These are phyloP conservation scores for Acrocera orbiculus DNA, from an alignment of 2,888 invertebrate species.

Conservation along the genomic window DNA sequence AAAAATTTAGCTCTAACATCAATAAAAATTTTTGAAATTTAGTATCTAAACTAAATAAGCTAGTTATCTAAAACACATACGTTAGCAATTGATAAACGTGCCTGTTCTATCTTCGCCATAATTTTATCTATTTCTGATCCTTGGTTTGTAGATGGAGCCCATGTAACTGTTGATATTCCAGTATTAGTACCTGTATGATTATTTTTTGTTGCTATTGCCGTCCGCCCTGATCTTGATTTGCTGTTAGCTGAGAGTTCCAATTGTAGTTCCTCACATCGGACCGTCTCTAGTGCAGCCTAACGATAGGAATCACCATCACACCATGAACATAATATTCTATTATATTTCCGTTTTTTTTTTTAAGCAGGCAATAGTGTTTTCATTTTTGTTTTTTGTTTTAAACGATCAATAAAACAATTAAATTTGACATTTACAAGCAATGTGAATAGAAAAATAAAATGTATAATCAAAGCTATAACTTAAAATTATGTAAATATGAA, in stretches of 20 bases:
- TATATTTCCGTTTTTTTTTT: too few relatives aligned
- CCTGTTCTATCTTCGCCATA: conserved; percentile 87
- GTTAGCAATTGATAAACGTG: conserved; percentile 23
- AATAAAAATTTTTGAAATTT: neutral
- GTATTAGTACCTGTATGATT: conserved; percentile 21
- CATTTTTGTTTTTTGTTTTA: too few relatives aligned
- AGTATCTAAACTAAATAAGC: too few relatives aligned
- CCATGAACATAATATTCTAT: too few relatives aligned
- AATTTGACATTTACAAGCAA: too few relatives aligned
- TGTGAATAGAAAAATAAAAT: too few relatives aligned
- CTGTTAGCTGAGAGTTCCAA: conserved; percentile 65
- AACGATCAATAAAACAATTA: too few relatives aligned
- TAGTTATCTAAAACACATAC: conserved; percentile 25
- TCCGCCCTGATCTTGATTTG: conserved; percentile 32
- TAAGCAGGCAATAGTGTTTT: too few relatives aligned
- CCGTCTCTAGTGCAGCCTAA: conserved; percentile 46
- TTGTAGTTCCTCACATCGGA: conserved; percentile 75
- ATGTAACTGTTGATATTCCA: conserved; percentile 28
- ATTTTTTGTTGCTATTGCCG: conserved; percentile 16
- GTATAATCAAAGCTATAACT: too few relatives aligned
- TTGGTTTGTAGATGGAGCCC: conserved; percentile 33
- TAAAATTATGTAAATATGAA: too few relatives aligned
- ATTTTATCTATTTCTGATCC: conserved; percentile 78
- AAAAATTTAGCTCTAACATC: neutral
- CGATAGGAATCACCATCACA: too few relatives aligned